Percentiles rank a stretch among this genome's conserved stretches.
phyloP scores from a whole-genome alignment of 2,888 invertebrate species.

The Pollenia labialis region DNA sequence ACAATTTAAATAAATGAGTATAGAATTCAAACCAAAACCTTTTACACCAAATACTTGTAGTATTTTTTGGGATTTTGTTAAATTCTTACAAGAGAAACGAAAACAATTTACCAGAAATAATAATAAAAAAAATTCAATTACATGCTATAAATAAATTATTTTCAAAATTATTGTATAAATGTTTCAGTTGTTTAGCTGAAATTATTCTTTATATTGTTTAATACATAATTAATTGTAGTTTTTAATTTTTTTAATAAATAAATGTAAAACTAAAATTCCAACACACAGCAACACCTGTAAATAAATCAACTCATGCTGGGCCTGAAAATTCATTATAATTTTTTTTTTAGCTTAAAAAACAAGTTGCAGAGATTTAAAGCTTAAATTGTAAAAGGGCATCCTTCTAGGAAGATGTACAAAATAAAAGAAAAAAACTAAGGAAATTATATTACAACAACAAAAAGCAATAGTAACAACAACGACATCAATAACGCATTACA shows the following conservation, averaged over 20 bases:
- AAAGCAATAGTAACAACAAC: conserved; percentile 73
- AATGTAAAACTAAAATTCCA: conserved; percentile 72
- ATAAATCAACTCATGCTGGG: conserved; percentile 50
- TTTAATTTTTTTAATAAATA: conserved; percentile 30
- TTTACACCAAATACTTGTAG: conserved; percentile 25
- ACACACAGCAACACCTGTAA: conserved; percentile 76
- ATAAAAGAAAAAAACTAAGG: conserved; percentile 47
- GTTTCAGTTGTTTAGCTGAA: conserved; percentile 56
- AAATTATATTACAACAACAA: conserved; percentile 30
- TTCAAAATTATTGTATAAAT: conserved; percentile 33
- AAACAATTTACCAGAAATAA: conserved; percentile 53
- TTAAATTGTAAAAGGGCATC: background rate
- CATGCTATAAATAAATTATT: conserved; percentile 58
- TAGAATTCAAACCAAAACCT: conserved; percentile 65
- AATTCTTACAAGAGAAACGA: conserved; percentile 32
- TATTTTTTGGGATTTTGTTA: background rate
- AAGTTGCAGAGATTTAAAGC: background rate
- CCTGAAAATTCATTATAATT: background rate
- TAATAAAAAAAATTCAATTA: conserved; percentile 20
- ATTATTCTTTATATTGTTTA: conserved; percentile 12
- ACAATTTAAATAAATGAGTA: conserved; percentile 24
- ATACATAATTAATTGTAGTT: conserved; percentile 56
- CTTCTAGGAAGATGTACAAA: background rate
- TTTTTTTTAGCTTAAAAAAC: conserved; percentile 12
- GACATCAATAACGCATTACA: conserved; percentile 35